These are phyloP conservation scores for Thunnus maccoyii DNA, from an alignment of 2,113 vertebrate species.

Conservation along the genomic window DNA sequence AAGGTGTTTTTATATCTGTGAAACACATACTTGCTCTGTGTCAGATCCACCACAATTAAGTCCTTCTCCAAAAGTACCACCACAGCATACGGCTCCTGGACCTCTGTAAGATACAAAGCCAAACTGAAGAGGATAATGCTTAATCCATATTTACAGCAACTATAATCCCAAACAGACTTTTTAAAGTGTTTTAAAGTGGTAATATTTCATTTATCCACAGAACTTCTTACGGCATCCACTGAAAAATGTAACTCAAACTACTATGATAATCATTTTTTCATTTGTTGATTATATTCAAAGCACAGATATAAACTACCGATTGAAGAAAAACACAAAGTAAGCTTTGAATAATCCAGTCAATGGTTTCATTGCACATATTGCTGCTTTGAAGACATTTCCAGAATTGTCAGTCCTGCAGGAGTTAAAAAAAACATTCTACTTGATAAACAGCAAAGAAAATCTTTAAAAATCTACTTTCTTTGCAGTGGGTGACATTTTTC, in stretches of 20 bases:
- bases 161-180: not conserved
- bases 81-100: conserved; percentile 96
- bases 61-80: conserved; percentile 96
- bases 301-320: not conserved
- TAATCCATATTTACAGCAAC: not conserved
- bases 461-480: too few relatives aligned
- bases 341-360: not conserved
- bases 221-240: not conserved
- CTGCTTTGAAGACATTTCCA: not conserved
- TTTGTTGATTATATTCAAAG: not conserved
- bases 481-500: too few relatives aligned
- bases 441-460: not conserved
- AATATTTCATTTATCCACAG: not conserved
- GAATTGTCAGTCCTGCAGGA: not conserved
- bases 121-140: conserved; percentile 10
- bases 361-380: not conserved
- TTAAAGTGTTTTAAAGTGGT: not conserved
- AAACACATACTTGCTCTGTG: conserved; percentile 94
- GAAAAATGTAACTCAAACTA: not conserved
- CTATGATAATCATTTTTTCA: not conserved
- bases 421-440: not conserved
- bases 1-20: not conserved
- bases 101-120: conserved; percentile 84
- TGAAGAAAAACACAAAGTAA: not conserved
- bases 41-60: conserved; percentile 94